Evolutionary conservation across 2,113 vertebrate species (phyloP).

Genomic region (Podarcis raffonei): DNA sequence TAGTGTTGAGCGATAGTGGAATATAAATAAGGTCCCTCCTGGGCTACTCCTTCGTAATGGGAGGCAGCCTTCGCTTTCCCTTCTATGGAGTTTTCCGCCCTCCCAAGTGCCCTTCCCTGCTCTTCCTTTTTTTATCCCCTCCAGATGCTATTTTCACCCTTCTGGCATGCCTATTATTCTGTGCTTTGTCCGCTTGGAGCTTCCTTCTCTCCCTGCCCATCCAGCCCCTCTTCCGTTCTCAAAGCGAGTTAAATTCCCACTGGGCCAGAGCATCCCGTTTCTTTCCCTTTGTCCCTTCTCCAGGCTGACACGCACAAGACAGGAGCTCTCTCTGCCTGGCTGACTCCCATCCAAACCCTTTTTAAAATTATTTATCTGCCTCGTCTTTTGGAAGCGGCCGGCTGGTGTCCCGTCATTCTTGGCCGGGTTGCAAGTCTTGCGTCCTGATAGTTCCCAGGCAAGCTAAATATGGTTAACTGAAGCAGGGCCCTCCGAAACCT

Average conservation of each 20-base stretch:
- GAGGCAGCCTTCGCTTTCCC: slow-evolving; percentile 41
- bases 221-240: background rate
- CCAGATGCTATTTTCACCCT: slow-evolving; percentile 48
- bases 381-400: background rate
- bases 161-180: background rate
- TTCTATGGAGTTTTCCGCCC: slow-evolving; percentile 59
- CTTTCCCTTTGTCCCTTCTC: background rate
- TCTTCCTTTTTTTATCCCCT: slow-evolving; percentile 65
- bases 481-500: background rate
- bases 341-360: background rate
- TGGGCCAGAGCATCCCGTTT: background rate
- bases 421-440: background rate
- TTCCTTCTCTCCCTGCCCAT: background rate
- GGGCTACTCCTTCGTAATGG: background rate
- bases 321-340: background rate
- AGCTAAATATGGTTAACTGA: slow-evolving; percentile 20
- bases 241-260: background rate
- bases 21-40: background rate
- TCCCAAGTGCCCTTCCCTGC: slow-evolving; percentile 39
- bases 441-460: background rate
- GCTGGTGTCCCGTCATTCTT: background rate
- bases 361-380: background rate
- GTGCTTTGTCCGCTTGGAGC: slow-evolving; percentile 6
- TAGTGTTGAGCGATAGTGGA: too few relatives aligned
- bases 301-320: background rate